These are phyloP conservation scores for Lepidochrysops patricia DNA, from an alignment of 2,888 invertebrate genomes.

Conservation along the genomic window DNA sequence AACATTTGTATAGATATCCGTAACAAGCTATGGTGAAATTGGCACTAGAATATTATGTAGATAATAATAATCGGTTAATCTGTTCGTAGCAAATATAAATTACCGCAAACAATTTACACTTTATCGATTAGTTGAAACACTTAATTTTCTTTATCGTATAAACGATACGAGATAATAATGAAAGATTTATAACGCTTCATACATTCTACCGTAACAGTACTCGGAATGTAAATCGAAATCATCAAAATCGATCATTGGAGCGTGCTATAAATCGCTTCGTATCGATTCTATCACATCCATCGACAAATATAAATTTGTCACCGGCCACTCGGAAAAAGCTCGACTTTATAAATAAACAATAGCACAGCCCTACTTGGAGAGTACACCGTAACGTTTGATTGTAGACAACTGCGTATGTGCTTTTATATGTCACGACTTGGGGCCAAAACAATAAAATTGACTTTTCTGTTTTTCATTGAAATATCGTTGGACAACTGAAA, in stretches of 20 bases:
- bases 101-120: not conserved
- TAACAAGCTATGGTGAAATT: too few species aligned
- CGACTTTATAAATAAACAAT: conserved; percentile 72
- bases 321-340: conserved; percentile 56
- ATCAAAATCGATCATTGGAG: conserved; percentile 64
- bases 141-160: not conserved
- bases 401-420: conserved; percentile 50
- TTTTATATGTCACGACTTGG: conserved; percentile 25
- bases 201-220: conserved; percentile 24
- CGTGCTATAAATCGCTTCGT: conserved; percentile 62
- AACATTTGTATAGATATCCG: too few species aligned
- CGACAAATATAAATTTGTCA: conserved; percentile 74
- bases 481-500: not conserved
- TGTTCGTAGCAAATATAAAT: not conserved
- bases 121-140: not conserved
- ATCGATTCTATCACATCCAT: conserved; percentile 68
- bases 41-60: too few species aligned
- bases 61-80: too few species aligned
- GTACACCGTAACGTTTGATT: conserved; percentile 57
- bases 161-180: not conserved
- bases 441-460: not conserved
- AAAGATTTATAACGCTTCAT: not conserved
- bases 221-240: conserved; percentile 50
- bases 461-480: too few species aligned
- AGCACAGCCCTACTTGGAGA: conserved; percentile 53